These are phyloP conservation scores for Symphodus melops DNA, from an alignment of 2,113 vertebrate genomes.

Conservation along the genomic window DNA sequence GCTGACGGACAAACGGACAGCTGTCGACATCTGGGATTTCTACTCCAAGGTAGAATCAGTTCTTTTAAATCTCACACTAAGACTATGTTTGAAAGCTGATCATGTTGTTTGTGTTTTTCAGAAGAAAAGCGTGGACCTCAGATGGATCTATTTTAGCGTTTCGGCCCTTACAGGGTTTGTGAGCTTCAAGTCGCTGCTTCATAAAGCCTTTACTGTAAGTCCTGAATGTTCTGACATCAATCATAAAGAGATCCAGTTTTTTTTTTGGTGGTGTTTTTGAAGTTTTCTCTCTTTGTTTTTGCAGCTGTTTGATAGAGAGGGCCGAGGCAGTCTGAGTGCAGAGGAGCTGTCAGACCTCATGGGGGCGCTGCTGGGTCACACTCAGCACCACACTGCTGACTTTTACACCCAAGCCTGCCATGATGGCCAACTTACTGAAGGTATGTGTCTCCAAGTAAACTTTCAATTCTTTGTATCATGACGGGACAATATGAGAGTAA, in stretches of 20 bases:
- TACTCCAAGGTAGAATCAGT: conserved; percentile 73
- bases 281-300: neutral
- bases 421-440: conserved; percentile 60
- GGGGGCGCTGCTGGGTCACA: conserved; percentile 77
- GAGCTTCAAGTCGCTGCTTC: conserved; percentile 64
- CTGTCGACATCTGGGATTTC: conserved; percentile 61
- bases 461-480: too few relatives aligned
- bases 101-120: too few relatives aligned
- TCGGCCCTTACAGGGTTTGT: conserved; percentile 58
- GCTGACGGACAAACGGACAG: conserved; percentile 57
- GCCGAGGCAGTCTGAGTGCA: conserved; percentile 67
- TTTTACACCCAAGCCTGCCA: conserved; percentile 60
- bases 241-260: too few relatives aligned
- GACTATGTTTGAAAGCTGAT: too few relatives aligned
- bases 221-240: neutral
- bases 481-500: neutral
- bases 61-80: too few relatives aligned
- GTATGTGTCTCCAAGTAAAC: conserved; percentile 47
- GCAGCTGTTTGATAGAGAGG: conserved; percentile 75
- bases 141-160: conserved; percentile 75
- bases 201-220: conserved; percentile 77
- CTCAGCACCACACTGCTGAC: conserved; percentile 62
- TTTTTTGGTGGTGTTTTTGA: neutral
- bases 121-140: conserved; percentile 74
- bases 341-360: conserved; percentile 76